Evolutionary conservation across 2,113 vertebrate species (phyloP), one percentile per base, ranked within the genome.

Genomic region (Talpa occidentalis): DNA sequence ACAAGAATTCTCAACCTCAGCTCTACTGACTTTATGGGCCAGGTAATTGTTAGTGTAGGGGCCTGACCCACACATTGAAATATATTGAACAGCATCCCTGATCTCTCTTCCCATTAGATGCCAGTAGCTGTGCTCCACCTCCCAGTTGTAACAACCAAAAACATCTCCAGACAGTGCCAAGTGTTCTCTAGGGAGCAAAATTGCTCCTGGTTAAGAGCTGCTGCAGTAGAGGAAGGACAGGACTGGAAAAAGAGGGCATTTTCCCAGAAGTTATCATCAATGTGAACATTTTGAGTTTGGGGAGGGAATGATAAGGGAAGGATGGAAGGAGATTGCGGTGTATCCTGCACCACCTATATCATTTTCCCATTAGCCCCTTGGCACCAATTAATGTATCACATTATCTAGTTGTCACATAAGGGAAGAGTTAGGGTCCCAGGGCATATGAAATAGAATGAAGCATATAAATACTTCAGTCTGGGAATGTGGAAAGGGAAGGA

Each of bases 381-480:
- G 42, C 56, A 67, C 2, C 49, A n/a, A 88, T 67, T 83, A 88
- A 76, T 91, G 91, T 91, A 80, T 73, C 73, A 78, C 62, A 62
- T 78, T 30, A 91, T 67, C 56, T 86, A 81, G 32, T 54, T 91
- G 87, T 84, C 49, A 80, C 28, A 42, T 56, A 82, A 42, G 72
- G 78, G 70, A 81, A 77, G 64, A 90, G 19, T 21, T 62, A 79
- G 52, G 40, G 28, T 60, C 32, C 52, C 35, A 28, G 60, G 73
- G 66, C 66, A 66, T 17, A 60, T 22, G 35, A 42, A 42, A 40
- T 3, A 91, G 72, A 92, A 83, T 30, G 30, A 93, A 47, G 19
- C 35, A 5, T 11, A 80, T 35, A 16, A 83, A 91, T 85, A 62
- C 26, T 16, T 62, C 74, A 37, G 35, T 52, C 54, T 35, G 12